phyloP scores from a whole-genome alignment of 2,888 invertebrate species.

The Erebia palarica region DNA sequence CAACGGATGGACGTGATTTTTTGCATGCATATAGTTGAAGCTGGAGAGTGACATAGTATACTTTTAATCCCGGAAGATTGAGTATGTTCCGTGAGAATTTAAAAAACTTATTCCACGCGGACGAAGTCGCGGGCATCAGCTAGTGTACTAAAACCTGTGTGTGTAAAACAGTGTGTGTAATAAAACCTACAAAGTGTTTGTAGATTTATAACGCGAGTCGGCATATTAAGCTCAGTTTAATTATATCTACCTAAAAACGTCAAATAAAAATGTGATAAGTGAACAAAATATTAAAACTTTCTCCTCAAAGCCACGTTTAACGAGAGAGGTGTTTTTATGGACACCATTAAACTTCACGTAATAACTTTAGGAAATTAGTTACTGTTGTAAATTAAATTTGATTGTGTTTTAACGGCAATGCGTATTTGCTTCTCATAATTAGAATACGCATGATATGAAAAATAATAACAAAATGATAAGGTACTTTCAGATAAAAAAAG shows the following conservation, averaged over 20 bases:
- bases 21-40: too few relatives aligned
- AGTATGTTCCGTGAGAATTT: too few relatives aligned
- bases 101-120: too few relatives aligned
- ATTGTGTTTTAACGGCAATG: constrained; percentile 17
- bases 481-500: too few relatives aligned
- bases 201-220: not conserved
- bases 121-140: too few relatives aligned
- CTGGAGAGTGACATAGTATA: too few relatives aligned
- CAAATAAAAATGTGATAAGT: constrained; percentile 28
- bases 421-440: constrained; percentile 10
- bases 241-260: constrained; percentile 19
- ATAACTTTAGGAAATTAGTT: constrained; percentile 9
- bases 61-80: too few relatives aligned
- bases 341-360: constrained; percentile 8
- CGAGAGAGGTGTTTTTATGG: constrained; percentile 21
- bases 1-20: too few relatives aligned
- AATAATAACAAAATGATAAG: not conserved
- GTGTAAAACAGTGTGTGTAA: too few relatives aligned
- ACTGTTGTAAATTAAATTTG: constrained; percentile 26
- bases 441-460: not conserved
- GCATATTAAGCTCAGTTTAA: constrained; percentile 12
- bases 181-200: too few relatives aligned
- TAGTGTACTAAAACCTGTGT: too few relatives aligned
- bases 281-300: constrained; percentile 28
- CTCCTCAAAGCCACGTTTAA: constrained; percentile 21